These are phyloP conservation scores for Lucinisca nassula DNA, from an alignment of 2,888 invertebrate species.

Conservation along the genomic window DNA sequence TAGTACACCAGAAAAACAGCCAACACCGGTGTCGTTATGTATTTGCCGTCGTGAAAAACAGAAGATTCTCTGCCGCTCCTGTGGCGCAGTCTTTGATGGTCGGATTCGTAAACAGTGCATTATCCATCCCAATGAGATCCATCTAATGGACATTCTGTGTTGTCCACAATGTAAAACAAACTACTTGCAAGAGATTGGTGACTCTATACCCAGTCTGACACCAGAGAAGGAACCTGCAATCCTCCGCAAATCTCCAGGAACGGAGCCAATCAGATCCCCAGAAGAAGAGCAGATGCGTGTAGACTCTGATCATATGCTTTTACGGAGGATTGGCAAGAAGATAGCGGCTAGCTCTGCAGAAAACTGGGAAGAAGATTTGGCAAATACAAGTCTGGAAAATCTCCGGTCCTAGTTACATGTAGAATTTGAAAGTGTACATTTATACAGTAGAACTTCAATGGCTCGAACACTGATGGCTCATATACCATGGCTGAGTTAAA, in stretches of 20 bases:
- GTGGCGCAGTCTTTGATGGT: constrained; percentile 77
- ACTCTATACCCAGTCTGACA: neutral
- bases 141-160: constrained; percentile 77
- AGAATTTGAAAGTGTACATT: no score
- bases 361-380: neutral
- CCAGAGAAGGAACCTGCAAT: constrained; percentile 7
- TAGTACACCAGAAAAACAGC: neutral
- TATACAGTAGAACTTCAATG: no score
- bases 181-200: constrained; percentile 67
- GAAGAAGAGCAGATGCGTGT: neutral
- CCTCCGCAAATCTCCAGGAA: neutral
- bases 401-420: neutral
- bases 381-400: neutral
- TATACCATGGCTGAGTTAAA: no score
- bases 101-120: constrained; percentile 72
- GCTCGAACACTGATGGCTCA: no score
- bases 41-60: constrained; percentile 76
- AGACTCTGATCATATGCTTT: neutral
- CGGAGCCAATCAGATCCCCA: no score
- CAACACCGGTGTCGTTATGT: constrained; percentile 34
- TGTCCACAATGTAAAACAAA: constrained; percentile 77
- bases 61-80: constrained; percentile 76
- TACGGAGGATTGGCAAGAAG: neutral
- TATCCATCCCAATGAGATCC: constrained; percentile 76
- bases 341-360: neutral